Evolutionary conservation across 2,113 vertebrate genomes (phyloP).

Genomic region (Platichthys stellatus): DNA sequence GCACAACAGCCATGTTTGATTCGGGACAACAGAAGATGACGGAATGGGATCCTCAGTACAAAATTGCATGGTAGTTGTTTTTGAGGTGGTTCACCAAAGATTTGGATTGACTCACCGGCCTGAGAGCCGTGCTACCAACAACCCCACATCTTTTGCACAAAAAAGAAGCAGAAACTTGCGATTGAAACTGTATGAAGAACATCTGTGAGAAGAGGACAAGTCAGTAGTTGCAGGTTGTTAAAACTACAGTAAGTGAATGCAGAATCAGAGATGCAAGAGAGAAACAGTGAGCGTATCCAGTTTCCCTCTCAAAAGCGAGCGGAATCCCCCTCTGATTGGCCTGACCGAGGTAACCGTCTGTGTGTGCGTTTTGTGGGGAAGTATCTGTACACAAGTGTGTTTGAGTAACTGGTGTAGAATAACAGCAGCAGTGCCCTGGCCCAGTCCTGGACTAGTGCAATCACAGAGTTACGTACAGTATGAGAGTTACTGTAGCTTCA

Average conservation of each 20-base stretch:
- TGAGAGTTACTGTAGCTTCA: neutral
- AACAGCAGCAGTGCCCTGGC: slow-evolving; percentile 34
- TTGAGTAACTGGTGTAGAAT: slow-evolving; percentile 34
- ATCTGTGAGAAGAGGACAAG: slow-evolving; percentile 20
- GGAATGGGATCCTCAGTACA: neutral
- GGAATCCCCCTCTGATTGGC: slow-evolving; percentile 63
- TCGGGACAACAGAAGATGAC: neutral
- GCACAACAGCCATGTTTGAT: neutral
- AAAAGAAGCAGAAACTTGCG: slow-evolving; percentile 1
- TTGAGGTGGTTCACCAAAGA: neutral
- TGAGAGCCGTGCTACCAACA: neutral
- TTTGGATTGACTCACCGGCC: neutral
- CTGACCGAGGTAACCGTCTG: slow-evolving; percentile 36
- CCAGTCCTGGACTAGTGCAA: slow-evolving; percentile 3
- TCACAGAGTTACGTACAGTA: slow-evolving; percentile 26
- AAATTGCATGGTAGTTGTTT: neutral
- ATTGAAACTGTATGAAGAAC: slow-evolving; percentile 14
- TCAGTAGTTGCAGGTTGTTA: slow-evolving; percentile 19
- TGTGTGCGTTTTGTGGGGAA: slow-evolving; percentile 33
- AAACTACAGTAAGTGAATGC: slow-evolving; percentile 11
- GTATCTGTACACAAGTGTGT: slow-evolving; percentile 32
- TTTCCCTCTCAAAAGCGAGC: slow-evolving; percentile 57
- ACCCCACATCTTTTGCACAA: neutral
- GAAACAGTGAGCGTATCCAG: slow-evolving; percentile 54
- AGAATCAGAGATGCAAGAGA: slow-evolving; percentile 24